phyloP scores from a whole-genome alignment of 1,140 invertebrate species.

The Drosophila elegans region DNA sequence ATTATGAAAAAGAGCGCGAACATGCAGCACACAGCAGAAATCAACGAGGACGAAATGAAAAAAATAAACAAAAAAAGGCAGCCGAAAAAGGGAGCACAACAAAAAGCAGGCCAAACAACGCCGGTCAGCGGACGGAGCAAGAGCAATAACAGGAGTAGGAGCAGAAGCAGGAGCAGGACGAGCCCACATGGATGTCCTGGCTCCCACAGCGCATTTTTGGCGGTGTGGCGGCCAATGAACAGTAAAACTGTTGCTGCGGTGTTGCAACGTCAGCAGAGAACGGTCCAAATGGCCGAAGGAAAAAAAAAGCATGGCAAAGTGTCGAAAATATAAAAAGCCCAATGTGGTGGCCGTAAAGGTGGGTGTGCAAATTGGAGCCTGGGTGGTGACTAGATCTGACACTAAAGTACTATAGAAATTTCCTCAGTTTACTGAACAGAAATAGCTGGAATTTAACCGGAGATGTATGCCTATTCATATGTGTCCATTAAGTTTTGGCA shows the following conservation, averaged over 20 bases:
- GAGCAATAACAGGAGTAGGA: too few species aligned
- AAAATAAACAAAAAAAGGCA: slow-evolving; percentile 30
- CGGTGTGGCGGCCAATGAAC: slow-evolving; percentile 75
- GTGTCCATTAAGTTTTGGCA: not conserved
- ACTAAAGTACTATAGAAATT: slow-evolving; percentile 28
- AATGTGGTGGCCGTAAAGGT: slow-evolving; percentile 23
- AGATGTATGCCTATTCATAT: not conserved
- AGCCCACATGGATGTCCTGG: slow-evolving; percentile 48
- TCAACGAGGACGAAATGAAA: slow-evolving; percentile 55
- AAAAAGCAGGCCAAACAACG: slow-evolving; percentile 67
- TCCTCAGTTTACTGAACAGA: not conserved
- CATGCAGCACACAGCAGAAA: slow-evolving; percentile 59
- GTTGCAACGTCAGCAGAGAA: slow-evolving; percentile 54
- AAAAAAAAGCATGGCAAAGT: slow-evolving; percentile 50
- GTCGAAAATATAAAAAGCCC: slow-evolving; percentile 71
- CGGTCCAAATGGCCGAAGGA: slow-evolving; percentile 39
- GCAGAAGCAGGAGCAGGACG: slow-evolving; percentile 41
- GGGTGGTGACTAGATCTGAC: slow-evolving; percentile 21
- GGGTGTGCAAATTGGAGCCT: not conserved
- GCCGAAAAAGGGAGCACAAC: slow-evolving; percentile 38
- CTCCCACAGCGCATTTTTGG: slow-evolving; percentile 49
- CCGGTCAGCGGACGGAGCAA: slow-evolving; percentile 56
- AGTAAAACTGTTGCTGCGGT: slow-evolving; percentile 76
- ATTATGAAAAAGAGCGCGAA: slow-evolving; percentile 64
- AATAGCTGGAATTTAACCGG: not conserved